phyloP scores from a whole-genome alignment of 2,888 invertebrate species.

The Athrips mouffetella region DNA sequence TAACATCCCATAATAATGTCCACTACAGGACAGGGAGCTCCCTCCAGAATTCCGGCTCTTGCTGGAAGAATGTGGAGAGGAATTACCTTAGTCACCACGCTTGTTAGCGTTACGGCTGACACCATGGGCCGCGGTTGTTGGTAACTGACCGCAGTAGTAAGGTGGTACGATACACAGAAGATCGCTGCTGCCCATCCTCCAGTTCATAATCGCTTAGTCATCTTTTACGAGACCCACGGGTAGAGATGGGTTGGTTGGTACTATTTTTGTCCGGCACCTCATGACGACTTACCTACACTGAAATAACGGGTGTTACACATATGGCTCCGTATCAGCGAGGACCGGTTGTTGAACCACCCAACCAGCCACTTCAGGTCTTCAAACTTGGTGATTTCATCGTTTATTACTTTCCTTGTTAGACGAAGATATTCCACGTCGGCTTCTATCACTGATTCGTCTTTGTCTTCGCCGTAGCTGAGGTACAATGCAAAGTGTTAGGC shows the following conservation, averaged over 20 bases:
- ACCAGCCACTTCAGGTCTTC: slow-evolving; percentile 67
- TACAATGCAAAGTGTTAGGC: background rate
- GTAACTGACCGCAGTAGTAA: too few species aligned
- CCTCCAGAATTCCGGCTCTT: too few species aligned
- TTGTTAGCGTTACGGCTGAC: too few species aligned
- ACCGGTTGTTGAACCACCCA: slow-evolving; percentile 65
- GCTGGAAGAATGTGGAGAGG: too few species aligned
- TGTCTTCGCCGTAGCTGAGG: slow-evolving; percentile 66
- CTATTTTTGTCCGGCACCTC: background rate
- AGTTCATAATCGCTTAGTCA: too few species aligned
- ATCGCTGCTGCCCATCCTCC: too few species aligned
- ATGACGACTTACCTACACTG: slow-evolving; percentile 51
- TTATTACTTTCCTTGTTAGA: slow-evolving; percentile 66
- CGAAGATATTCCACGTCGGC: slow-evolving; percentile 70
- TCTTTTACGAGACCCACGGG: too few species aligned
- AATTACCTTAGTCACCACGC: too few species aligned
- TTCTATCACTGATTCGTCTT: slow-evolving; percentile 69
- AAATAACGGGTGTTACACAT: slow-evolving; percentile 63
- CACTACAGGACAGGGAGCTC: too few species aligned
- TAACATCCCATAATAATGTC: too few species aligned
- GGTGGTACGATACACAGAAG: too few species aligned
- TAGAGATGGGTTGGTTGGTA: background rate
- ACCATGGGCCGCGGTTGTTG: too few species aligned
- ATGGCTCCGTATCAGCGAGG: slow-evolving; percentile 60
- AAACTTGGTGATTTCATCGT: slow-evolving; percentile 71